phyloP scores from a whole-genome alignment of 2,797 vertebrate species.

The Halcyon smyrnensis region DNA sequence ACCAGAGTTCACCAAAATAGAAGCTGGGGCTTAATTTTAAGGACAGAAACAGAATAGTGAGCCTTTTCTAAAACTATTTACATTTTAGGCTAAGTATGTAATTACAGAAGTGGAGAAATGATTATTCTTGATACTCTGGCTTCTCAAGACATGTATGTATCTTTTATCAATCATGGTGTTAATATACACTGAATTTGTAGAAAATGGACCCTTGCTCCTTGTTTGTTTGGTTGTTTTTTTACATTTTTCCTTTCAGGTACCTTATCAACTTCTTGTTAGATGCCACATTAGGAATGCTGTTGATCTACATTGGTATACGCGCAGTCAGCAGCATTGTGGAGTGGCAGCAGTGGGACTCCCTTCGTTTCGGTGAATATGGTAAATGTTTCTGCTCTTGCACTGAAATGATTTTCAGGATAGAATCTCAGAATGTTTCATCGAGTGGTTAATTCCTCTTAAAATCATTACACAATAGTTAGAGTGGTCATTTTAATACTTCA shows the following conservation, averaged over 20 bases:
- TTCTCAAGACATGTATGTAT: neutral
- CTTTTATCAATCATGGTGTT: neutral
- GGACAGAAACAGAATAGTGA: neutral
- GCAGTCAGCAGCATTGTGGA: constrained; percentile 91
- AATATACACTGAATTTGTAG: neutral
- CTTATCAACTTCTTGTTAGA: constrained; percentile 98
- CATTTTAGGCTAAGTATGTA: neutral
- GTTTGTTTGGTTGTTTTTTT: neutral
- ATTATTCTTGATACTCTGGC: neutral
- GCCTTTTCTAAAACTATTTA: neutral
- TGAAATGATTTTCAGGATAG: neutral
- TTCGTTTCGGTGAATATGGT: constrained; percentile 99
- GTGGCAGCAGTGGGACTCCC: constrained; percentile 96
- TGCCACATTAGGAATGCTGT: constrained; percentile 94
- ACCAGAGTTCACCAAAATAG: neutral
- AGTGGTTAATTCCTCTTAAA: neutral
- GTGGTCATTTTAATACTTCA: neutral
- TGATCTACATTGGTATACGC: constrained; percentile 93
- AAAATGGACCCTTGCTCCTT: neutral
- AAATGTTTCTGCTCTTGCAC: constrained; percentile 40
- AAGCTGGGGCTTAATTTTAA: neutral
- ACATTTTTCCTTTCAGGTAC: constrained; percentile 82
- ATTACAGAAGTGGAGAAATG: neutral
- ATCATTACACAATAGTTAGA: neutral
- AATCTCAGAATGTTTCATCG: neutral